phyloP scores from a whole-genome alignment of 2,888 invertebrate species.

The Tholera decimalis region DNA sequence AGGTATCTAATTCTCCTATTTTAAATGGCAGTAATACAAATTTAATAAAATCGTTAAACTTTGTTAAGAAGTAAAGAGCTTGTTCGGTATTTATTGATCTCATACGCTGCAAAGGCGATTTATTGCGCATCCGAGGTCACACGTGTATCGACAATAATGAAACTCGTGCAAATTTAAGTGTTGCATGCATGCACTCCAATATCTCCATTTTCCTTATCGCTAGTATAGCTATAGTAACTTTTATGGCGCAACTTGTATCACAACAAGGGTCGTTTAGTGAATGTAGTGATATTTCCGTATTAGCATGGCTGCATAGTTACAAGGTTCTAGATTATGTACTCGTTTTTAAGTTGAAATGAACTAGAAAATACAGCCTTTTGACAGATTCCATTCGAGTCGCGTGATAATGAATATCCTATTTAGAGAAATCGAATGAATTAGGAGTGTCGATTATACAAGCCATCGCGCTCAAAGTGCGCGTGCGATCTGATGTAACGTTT shows the following conservation, averaged over 20 bases:
- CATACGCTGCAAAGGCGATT: conserved; percentile 60
- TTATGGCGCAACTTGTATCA: conserved; percentile 56
- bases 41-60: conserved; percentile 9
- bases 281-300: conserved; percentile 66
- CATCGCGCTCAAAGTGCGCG: conserved; percentile 59
- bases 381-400: neutral
- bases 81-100: conserved; percentile 43
- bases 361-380: conserved; percentile 3
- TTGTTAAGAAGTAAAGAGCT: conserved; percentile 27
- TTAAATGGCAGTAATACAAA: conserved; percentile 13
- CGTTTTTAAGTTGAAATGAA: neutral
- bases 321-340: conserved; percentile 41
- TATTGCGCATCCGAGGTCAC: conserved; percentile 77
- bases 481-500: conserved; percentile 68
- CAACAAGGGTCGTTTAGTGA: conserved; percentile 53
- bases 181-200: conserved; percentile 67
- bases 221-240: conserved; percentile 62
- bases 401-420: conserved; percentile 15
- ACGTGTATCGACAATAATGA: conserved; percentile 80
- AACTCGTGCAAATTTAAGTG: conserved; percentile 78
- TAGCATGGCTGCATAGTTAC: conserved; percentile 43
- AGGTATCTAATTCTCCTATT: conserved; percentile 13
- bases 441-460: conserved; percentile 57
- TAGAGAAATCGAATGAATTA: conserved; percentile 6
- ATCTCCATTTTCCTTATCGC: conserved; percentile 70